Conservation (phyloP, 2,113 vertebrate genomes). For the Fregetta grallaria region DNA sequence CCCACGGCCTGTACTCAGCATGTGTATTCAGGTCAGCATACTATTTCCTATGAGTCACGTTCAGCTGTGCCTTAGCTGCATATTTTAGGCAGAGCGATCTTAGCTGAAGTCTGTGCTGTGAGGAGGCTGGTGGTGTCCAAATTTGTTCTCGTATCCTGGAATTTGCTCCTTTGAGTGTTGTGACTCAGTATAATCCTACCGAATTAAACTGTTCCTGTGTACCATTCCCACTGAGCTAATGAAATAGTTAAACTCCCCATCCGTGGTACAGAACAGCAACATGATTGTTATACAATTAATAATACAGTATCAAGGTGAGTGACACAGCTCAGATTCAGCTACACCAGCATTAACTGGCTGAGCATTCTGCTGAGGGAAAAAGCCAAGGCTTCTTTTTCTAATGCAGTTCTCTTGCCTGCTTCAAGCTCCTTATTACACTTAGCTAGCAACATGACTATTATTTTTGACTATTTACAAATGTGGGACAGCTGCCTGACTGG, state of each 20-base stretch:
- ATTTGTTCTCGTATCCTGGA: conserved; percentile 39
- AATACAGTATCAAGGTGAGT: background rate
- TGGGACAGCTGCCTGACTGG: background rate
- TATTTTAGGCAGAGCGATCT: conserved; percentile 42
- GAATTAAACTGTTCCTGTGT: conserved; percentile 28
- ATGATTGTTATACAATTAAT: conserved; percentile 42
- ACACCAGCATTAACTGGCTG: background rate
- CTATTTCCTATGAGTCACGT: conserved; percentile 49
- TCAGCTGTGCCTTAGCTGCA: conserved; percentile 51
- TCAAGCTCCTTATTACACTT: background rate
- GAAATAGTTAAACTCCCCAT: conserved; percentile 33
- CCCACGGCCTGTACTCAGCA: background rate
- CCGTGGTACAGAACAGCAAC: background rate
- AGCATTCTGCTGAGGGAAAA: background rate
- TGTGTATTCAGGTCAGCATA: conserved; percentile 53
- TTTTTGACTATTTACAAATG: background rate
- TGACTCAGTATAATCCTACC: conserved; percentile 11
- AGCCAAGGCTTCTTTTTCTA: background rate
- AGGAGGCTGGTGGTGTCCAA: conserved; percentile 32
- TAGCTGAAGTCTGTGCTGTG: conserved; percentile 19
- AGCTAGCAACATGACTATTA: background rate
- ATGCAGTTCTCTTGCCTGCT: background rate
- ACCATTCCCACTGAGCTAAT: conserved; percentile 10
- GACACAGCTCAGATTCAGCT: background rate
- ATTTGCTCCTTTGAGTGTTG: conserved; percentile 40